Evolutionary conservation across 2,888 invertebrate genomes (phyloP).

Genomic region (Perdita meconis): DNA sequence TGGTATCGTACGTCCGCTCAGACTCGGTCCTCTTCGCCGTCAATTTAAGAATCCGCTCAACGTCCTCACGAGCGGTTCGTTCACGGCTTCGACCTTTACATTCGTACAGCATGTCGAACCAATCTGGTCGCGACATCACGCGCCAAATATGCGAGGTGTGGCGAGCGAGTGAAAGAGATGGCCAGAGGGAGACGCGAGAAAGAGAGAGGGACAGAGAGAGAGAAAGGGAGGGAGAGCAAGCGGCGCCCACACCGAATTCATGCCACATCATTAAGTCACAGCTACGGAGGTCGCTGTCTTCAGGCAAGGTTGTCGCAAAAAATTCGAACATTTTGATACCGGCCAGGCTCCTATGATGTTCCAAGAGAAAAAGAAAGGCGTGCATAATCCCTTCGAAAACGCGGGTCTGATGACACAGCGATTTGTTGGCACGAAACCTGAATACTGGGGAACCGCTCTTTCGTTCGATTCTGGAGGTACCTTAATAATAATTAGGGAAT

Average conservation of each 20-base stretch:
- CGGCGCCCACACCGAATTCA: conserved; percentile 78
- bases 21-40: conserved; percentile 27
- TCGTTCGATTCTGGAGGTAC: neutral
- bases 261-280: conserved; percentile 65
- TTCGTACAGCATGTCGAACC: conserved; percentile 75
- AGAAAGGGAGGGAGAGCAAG: conserved; percentile 57
- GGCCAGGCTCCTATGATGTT: no score
- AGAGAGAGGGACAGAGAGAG: conserved; percentile 38
- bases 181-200: conserved; percentile 29
- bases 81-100: conserved; percentile 73
- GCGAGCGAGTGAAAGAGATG: conserved; percentile 64
- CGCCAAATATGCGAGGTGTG: conserved; percentile 83
- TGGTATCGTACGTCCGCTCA: conserved; percentile 34
- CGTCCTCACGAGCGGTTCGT: conserved; percentile 63
- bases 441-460: neutral
- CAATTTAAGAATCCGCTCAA: conserved; percentile 63
- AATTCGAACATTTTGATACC: conserved; percentile 28
- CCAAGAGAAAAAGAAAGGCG: neutral
- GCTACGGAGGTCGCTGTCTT: conserved; percentile 63
- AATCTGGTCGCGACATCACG: conserved; percentile 80
- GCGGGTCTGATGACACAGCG: neutral
- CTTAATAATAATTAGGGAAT: neutral
- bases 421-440: neutral
- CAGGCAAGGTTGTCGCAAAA: conserved; percentile 58
- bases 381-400: conserved; percentile 11